These are phyloP conservation scores for Nesospiza acunhae DNA, from an alignment of 2,113 vertebrate genomes.

Conservation along the genomic window DNA sequence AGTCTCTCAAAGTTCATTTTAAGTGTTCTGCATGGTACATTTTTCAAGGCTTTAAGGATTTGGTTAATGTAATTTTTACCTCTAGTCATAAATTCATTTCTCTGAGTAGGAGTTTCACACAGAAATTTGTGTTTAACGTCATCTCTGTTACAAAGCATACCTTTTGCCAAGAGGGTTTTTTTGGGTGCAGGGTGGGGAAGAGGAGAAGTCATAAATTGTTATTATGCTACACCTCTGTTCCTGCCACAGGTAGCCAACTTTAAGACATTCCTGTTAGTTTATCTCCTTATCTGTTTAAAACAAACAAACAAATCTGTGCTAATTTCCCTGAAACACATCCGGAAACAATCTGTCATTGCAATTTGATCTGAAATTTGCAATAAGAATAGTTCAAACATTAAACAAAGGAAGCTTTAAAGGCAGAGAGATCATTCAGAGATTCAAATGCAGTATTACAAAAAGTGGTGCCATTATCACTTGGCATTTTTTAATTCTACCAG, in stretches of 20 bases:
- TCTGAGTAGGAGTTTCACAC: neutral
- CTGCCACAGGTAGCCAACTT: neutral
- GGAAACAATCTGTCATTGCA: neutral
- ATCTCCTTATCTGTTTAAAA: neutral
- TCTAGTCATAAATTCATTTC: neutral
- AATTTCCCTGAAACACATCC: neutral
- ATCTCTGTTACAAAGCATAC: neutral
- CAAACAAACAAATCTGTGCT: neutral
- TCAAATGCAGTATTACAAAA: neutral
- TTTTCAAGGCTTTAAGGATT: neutral
- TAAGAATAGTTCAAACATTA: neutral
- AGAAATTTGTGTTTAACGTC: neutral
- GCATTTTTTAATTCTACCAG: neutral
- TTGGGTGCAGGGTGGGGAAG: fast-evolving
- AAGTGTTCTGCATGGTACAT: fast-evolving
- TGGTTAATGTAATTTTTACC: neutral
- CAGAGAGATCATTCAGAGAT: neutral
- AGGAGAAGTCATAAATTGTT: neutral
- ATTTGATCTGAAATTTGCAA: neutral
- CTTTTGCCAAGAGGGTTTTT: neutral
- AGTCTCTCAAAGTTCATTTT: neutral
- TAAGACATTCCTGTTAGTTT: neutral
- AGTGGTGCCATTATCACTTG: neutral
- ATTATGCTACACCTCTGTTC: neutral
- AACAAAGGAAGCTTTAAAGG: neutral